These are phyloP conservation scores for Dendrophyllia cribrosa DNA, from an alignment of 64 coral and sea anemone species.

Conservation along the genomic window DNA sequence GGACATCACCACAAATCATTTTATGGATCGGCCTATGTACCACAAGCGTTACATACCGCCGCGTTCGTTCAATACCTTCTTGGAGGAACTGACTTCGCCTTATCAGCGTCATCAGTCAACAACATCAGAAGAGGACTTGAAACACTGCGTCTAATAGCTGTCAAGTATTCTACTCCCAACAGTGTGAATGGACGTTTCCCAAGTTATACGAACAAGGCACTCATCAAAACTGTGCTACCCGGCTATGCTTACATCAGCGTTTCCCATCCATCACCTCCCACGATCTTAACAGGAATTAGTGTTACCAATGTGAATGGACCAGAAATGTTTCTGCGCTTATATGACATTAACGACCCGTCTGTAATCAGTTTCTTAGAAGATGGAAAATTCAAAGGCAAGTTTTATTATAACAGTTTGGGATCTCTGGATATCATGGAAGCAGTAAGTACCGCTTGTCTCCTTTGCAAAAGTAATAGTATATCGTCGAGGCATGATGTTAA, in stretches of 20 bases:
- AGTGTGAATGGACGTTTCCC: constrained; percentile 64
- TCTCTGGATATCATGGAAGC: constrained; percentile 34
- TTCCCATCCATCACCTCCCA: background rate
- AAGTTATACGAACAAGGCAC: constrained; percentile 16
- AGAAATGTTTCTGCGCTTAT: constrained; percentile 46
- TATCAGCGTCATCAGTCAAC: background rate
- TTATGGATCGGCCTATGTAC: constrained; percentile 60
- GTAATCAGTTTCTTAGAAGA: constrained; percentile 1
- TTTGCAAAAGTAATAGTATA: background rate
- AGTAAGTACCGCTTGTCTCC: background rate
- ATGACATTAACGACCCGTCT: background rate
- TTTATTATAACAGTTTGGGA: constrained; percentile 49
- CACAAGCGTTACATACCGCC: constrained; percentile 55
- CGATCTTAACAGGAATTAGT: background rate
- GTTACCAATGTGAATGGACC: background rate
- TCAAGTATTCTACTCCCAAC: constrained; percentile 69
- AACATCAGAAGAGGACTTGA: constrained; percentile 44
- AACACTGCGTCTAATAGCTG: constrained; percentile 24
- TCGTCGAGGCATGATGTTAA: too few species aligned
- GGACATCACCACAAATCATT: constrained; percentile 75
- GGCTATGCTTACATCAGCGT: constrained; percentile 53
- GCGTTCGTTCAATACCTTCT: constrained; percentile 47
- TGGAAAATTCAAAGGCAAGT: background rate
- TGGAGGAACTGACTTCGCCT: constrained; percentile 55
- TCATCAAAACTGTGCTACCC: constrained; percentile 19